These are phyloP conservation scores for Tetramorium simillimum DNA, from an alignment of 1,140 invertebrate species.

Conservation along the genomic window DNA sequence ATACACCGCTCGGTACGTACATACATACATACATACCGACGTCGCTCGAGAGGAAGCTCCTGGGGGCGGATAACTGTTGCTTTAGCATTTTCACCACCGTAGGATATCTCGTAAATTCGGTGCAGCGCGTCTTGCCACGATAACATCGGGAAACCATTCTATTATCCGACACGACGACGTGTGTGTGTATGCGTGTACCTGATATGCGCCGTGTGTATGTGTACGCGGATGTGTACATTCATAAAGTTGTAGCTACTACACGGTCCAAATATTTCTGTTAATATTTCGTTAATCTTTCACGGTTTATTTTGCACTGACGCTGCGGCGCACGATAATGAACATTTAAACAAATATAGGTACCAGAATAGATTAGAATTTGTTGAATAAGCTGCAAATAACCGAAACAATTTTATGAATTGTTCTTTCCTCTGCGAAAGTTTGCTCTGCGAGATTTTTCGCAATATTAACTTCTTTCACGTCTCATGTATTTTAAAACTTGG, in stretches of 20 bases:
- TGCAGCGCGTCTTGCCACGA: conserved; percentile 59
- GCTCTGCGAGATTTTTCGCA: not conserved
- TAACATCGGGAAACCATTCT: conserved; percentile 69
- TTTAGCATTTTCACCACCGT: conserved; percentile 71
- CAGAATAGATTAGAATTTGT: not conserved
- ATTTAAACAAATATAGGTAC: not conserved
- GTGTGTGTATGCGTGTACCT: not conserved
- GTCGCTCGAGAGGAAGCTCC: not conserved
- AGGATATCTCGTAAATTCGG: conserved; percentile 71
- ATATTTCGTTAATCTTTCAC: not conserved
- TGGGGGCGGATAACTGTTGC: conserved; percentile 69
- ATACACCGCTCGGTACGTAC: conserved; percentile 36
- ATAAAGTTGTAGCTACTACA: conserved; percentile 7
- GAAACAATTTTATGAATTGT: not conserved
- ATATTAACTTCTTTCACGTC: not conserved
- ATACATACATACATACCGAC: conserved; percentile 37
- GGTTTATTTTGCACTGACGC: not conserved
- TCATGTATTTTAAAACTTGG: not conserved
- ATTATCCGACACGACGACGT: conserved; percentile 56
- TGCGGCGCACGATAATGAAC: not conserved
- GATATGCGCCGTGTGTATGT: not conserved
- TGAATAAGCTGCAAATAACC: not conserved
- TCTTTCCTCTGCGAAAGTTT: not conserved
- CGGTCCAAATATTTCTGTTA: conserved; percentile 27
- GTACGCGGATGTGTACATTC: not conserved